Conservation (phyloP, 2,888 invertebrate species). For the Augochlorella aurata region DNA sequence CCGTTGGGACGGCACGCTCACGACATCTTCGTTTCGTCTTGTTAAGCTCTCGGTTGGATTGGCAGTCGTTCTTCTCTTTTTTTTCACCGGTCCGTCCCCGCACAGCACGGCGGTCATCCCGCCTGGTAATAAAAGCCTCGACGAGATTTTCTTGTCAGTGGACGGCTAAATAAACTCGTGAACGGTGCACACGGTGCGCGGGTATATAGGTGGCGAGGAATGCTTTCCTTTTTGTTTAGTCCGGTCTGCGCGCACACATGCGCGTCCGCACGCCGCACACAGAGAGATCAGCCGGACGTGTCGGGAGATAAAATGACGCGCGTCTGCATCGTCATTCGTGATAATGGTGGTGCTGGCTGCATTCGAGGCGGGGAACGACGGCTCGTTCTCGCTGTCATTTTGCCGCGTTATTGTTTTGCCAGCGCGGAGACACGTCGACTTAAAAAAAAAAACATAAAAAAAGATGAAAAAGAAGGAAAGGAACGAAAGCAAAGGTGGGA, state of each 20-base stretch:
- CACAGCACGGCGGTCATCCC: slow-evolving; percentile 11
- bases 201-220: slow-evolving; percentile 48
- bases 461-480: background rate
- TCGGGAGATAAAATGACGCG: slow-evolving; percentile 72
- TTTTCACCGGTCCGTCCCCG: background rate
- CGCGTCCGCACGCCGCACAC: background rate
- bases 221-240: slow-evolving; percentile 40
- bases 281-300: slow-evolving; percentile 58
- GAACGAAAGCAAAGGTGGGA: background rate
- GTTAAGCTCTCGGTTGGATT: slow-evolving; percentile 58
- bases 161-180: slow-evolving; percentile 67
- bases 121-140: slow-evolving; percentile 63
- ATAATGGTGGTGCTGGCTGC: slow-evolving; percentile 67
- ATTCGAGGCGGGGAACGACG: slow-evolving; percentile 31
- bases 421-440: slow-evolving; percentile 28
- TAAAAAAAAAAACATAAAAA: slow-evolving; percentile 18
- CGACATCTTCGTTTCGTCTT: slow-evolving; percentile 46
- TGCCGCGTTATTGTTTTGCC: slow-evolving; percentile 62
- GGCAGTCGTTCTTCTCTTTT: slow-evolving; percentile 37
- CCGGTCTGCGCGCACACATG: slow-evolving; percentile 12
- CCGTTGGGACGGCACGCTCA: slow-evolving; percentile 16
- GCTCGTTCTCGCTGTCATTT: slow-evolving; percentile 62
- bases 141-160: slow-evolving; percentile 69
- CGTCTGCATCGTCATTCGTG: slow-evolving; percentile 76
- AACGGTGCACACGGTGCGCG: slow-evolving; percentile 35